A percentile compares a stretch with the other conserved stretches of the same genome.
phyloP scores from a whole-genome alignment of 2,797 vertebrate genomes.

The Lepidocolaptes lacrymiger region DNA sequence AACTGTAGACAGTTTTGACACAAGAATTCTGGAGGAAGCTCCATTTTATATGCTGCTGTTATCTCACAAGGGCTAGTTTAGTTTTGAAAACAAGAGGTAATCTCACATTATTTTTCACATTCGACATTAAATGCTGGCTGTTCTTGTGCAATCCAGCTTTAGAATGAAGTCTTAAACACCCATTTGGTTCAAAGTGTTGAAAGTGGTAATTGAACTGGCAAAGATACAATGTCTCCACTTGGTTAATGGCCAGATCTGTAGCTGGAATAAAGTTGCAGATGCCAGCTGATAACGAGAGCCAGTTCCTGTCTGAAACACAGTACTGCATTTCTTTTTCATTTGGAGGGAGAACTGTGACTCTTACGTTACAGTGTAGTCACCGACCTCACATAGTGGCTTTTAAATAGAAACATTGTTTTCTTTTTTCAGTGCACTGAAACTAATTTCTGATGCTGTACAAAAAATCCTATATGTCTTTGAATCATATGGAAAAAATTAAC shows the following conservation, averaged over 20 bases:
- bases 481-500: not conserved
- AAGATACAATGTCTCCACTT: not conserved
- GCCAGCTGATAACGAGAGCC: not conserved
- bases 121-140: not conserved
- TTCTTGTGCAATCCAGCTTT: not conserved
- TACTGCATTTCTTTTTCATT: not conserved
- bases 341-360: not conserved
- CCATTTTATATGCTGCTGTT: not conserved
- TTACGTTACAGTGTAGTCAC: not conserved
- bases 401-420: not conserved
- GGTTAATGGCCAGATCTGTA: not conserved
- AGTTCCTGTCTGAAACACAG: not conserved
- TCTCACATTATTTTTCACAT: not conserved
- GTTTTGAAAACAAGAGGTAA: not conserved
- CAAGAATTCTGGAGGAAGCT: not conserved
- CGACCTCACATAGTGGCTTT: not conserved
- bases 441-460: not conserved
- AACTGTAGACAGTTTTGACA: not conserved
- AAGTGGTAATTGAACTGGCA: constrained; percentile 18
- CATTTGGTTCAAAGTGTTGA: not conserved
- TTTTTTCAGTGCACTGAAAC: not conserved
- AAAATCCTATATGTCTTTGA: not conserved
- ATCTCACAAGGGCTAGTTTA: not conserved
- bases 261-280: not conserved
- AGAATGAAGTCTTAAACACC: not conserved